These are phyloP conservation scores for Cloeon dipterum DNA, from an alignment of 2,888 invertebrate genomes.

Conservation along the genomic window DNA sequence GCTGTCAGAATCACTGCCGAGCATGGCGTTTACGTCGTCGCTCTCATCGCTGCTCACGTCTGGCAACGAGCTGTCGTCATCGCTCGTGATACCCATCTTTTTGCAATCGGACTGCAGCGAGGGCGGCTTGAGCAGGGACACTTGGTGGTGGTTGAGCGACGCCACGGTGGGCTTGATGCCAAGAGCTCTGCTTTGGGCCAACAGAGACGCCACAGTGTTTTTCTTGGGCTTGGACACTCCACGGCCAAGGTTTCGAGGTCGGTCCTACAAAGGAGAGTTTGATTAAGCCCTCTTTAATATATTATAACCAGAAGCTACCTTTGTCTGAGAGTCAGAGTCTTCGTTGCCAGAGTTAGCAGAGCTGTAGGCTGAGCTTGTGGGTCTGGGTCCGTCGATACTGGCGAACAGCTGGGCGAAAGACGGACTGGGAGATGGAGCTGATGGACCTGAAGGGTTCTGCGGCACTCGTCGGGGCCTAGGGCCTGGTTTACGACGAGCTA, in stretches of 20 bases:
- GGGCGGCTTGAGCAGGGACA: conserved; percentile 27
- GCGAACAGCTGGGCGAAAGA: conserved; percentile 29
- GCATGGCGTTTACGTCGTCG: not conserved
- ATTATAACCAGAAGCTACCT: conserved; percentile 4
- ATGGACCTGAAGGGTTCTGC: conserved; percentile 14
- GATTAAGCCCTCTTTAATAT: too few species aligned
- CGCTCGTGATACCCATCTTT: conserved; percentile 6
- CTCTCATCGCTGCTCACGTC: conserved; percentile 8
- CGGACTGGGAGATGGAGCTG: conserved; percentile 16
- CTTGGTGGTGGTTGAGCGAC: conserved; percentile 20
- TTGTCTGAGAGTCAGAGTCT: conserved; percentile 7
- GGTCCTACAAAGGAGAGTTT: too few species aligned
- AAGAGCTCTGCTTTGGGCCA: conserved; percentile 67
- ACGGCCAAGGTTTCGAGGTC: conserved; percentile 62
- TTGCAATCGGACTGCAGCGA: not conserved
- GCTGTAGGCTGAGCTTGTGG: conserved; percentile 20
- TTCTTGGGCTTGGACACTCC: conserved; percentile 82
- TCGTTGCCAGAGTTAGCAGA: conserved; percentile 8
- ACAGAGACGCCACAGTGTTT: conserved; percentile 70
- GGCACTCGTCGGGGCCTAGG: conserved; percentile 38
- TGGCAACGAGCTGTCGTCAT: conserved; percentile 7
- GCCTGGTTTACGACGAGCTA: conserved; percentile 51
- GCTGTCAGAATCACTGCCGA: conserved; percentile 8
- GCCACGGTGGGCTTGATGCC: conserved; percentile 17
- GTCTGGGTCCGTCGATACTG: conserved; percentile 30